Base-by-base conservation (phyloP, 53 echinoderm and acorn worm species). In the Mesocentrotus franciscanus region DNA sequence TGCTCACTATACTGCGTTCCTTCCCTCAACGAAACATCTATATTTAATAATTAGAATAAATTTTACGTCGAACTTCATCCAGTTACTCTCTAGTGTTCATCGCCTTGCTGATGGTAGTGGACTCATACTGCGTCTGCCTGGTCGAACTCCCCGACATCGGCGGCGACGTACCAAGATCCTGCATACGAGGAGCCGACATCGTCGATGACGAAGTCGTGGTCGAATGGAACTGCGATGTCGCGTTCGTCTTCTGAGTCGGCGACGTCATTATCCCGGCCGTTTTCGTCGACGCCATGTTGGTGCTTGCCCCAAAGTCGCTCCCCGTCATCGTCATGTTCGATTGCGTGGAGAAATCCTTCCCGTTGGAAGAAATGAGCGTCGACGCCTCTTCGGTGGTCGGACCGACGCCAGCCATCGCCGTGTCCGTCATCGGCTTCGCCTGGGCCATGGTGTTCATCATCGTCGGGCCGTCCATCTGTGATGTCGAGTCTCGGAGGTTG, bases 101-200 rank as follows among this genome's bases (percentile, higher is more conserved):
- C 33, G 93, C 83, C 60, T 60, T 78, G 66, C 39, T 93, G 33
- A 93, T 32, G 56, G 93, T 79, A 36, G 42, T 35, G 10, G 79
- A 59, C 61, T 93, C 93, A 22, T 93, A 93, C 61, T 93, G 93
- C 33, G 93, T 93, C 93, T 93, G 83, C 61, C 79, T 93, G 32
- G 93, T 93, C 81, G 93, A 93, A 60, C 93, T 93, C 56, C 60
- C 61, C 10, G 59, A 62, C 79, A 22, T 17, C n/a, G 35, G 15
- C 29, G 93, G 93, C 1, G 93, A 93, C 33, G 93, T 93, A 56
- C 93, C 93, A 17, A 84, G 62, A 32, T 93, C 93, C 49, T 60
- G 59, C 58, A 81, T 66, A 10, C 34, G n/a, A n/a, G 93, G 83
- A 22, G 60, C 34, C 83, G 93, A 78, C 93, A 93, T 93, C 61